Evolutionary conservation across 1,140 invertebrate species (phyloP), one percentile per base, ranked within the genome.

Genomic region (Trichonephila clavipes): DNA sequence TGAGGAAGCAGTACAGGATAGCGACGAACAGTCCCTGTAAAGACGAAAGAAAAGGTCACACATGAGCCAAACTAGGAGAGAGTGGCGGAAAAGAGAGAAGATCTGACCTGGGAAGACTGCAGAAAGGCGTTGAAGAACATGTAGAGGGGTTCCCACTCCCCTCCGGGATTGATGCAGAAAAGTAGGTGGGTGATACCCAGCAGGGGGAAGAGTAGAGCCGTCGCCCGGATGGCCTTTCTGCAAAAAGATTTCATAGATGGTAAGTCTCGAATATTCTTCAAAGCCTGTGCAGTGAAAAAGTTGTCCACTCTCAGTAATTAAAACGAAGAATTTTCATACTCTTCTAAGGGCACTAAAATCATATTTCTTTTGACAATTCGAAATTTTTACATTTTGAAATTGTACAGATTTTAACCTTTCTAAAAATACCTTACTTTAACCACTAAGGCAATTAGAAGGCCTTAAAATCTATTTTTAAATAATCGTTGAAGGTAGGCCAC

Each of bases 211-310:
- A 97, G 94, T n/a, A 97, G 95, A 0, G 96, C 94, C 1, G 96
- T 97, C 0, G 96, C 96, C 94, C 96, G 96, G 18, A 96, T 96
- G 5, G 96, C 96, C 95, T 96, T 96, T 94, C 96, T 97, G 95
- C 34, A 95, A 90, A 61, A 90, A 51, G 10, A 51, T 40, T 40
- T 2, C 2, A 40, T 1, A 40, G 34, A 40, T 40, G 34, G 34
- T 40, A 40, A 40, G 4, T 40, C 34, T 40, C 3, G 1, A 40
- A 40, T 40, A 40, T 4, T 40, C 34, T 40, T 40, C 2, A 40
- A 40, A 40, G 34, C 34, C 34, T 40, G 34, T 40, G 34, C 3
- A 40, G 2, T 2, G 34, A 40, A 40, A 40, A 40, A 40, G 34
- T 40, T 40, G 34, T 40, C 34, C 1, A 3, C 34, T 40, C 1